Conservation (phyloP, 92 coral and sea anemone species). For the Epizoanthus stellaris region DNA sequence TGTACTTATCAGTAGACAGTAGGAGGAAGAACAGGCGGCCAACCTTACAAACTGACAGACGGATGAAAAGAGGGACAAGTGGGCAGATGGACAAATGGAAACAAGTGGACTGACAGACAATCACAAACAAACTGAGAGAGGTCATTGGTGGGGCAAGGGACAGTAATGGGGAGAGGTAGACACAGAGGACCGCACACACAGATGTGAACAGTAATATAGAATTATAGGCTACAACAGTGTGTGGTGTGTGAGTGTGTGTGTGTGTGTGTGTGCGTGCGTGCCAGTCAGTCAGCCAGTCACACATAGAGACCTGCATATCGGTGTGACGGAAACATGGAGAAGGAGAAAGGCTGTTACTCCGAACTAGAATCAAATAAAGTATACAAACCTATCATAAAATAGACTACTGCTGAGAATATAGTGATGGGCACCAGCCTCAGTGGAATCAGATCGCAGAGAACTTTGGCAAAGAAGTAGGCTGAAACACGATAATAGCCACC, state of each 20-base stretch:
- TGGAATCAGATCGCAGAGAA: conserved; percentile 80
- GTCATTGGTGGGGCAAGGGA: not conserved
- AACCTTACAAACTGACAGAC: not conserved
- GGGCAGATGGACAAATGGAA: no score
- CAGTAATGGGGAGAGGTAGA: not conserved
- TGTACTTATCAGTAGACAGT: no score
- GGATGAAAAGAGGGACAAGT: not conserved
- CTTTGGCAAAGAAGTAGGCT: conserved; percentile 84
- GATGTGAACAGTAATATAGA: no score
- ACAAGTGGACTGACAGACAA: not conserved
- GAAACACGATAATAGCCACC: conserved; percentile 91
- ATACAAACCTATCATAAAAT: conserved; percentile 83
- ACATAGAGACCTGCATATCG: no score
- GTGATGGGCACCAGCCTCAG: conserved; percentile 73
- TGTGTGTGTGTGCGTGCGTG: no score
- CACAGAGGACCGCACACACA: no score
- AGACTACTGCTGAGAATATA: conserved; percentile 71
- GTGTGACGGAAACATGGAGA: not conserved
- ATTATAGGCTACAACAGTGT: no score
- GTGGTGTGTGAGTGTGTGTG: no score
- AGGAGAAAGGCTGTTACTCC: not conserved
- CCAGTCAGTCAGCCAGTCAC: no score
- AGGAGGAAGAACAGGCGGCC: no score
- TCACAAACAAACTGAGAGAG: not conserved
- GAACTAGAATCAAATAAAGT: not conserved